These are phyloP conservation scores for Drosophila paulistorum DNA, from an alignment of 1,140 invertebrate genomes.

Conservation along the genomic window DNA sequence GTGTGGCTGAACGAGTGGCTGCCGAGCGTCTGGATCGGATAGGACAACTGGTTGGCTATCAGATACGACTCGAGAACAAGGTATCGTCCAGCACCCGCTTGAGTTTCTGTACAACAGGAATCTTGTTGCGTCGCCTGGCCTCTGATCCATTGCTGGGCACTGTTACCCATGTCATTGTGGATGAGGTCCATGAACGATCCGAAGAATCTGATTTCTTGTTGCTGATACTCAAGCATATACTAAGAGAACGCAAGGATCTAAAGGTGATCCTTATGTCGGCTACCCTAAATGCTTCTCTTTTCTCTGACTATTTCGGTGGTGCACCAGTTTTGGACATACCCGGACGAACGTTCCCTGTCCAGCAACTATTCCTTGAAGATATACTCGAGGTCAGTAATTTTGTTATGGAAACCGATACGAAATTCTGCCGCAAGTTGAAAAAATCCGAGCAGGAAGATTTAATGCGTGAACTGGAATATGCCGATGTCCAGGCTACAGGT, in stretches of 20 bases:
- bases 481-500: conserved; percentile 84
- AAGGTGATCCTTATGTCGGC: conserved; percentile 95
- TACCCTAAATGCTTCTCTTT: conserved; percentile 91
- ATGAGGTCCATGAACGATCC: conserved; percentile 96
- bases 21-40: conserved; percentile 92
- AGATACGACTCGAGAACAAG: conserved; percentile 91
- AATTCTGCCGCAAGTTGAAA: conserved; percentile 87
- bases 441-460: conserved; percentile 83
- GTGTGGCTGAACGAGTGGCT: conserved; percentile 95
- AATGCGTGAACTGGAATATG: conserved; percentile 84
- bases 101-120: conserved; percentile 96
- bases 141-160: conserved; percentile 88
- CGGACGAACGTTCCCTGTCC: conserved; percentile 91
- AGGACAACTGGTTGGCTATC: conserved; percentile 93
- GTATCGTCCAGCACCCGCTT: conserved; percentile 90
- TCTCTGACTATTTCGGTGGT: conserved; percentile 90
- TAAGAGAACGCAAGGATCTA: conserved; percentile 88
- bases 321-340: conserved; percentile 89
- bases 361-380: conserved; percentile 91
- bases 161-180: conserved; percentile 91
- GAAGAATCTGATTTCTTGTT: conserved; percentile 94
- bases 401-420: conserved; percentile 89
- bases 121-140: conserved; percentile 91
- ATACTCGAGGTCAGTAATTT: conserved; percentile 88
- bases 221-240: conserved; percentile 90